phyloP scores from a whole-genome alignment of 2,888 invertebrate genomes.

The Bhutanitis thaidina region DNA sequence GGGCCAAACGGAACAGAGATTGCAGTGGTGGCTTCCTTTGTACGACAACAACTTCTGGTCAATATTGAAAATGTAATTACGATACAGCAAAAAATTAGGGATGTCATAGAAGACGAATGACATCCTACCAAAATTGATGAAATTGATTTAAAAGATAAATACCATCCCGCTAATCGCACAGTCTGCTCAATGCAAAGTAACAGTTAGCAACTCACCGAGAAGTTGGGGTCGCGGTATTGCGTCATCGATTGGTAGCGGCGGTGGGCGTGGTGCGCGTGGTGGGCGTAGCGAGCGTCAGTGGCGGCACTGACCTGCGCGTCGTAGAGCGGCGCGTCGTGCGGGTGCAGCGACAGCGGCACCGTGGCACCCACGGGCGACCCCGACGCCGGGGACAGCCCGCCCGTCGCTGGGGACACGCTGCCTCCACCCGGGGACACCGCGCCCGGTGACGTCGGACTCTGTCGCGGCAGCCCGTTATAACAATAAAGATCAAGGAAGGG shows the following conservation, averaged over 20 bases:
- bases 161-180: too few species aligned
- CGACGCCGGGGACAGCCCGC: constrained; percentile 67
- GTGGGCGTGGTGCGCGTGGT: background rate
- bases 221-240: background rate
- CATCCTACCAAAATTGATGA: too few species aligned
- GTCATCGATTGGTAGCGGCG: constrained; percentile 5
- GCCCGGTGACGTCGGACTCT: constrained; percentile 68
- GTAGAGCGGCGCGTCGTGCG: constrained; percentile 7
- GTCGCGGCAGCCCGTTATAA: too few species aligned
- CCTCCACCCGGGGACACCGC: constrained; percentile 53
- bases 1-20: too few species aligned
- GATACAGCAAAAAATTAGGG: too few species aligned
- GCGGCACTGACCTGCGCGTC: constrained; percentile 18
- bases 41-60: too few species aligned
- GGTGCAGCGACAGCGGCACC: constrained; percentile 48
- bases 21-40: too few species aligned
- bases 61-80: too few species aligned
- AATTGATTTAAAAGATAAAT: too few species aligned
- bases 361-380: constrained; percentile 71
- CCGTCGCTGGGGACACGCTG: constrained; percentile 67
- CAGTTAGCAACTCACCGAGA: constrained; percentile 1
- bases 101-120: too few species aligned
- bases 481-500: too few species aligned
- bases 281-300: background rate
- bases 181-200: too few species aligned